phyloP scores from a whole-genome alignment of 1,140 invertebrate species.

The Leptestheria dahalacensis region DNA sequence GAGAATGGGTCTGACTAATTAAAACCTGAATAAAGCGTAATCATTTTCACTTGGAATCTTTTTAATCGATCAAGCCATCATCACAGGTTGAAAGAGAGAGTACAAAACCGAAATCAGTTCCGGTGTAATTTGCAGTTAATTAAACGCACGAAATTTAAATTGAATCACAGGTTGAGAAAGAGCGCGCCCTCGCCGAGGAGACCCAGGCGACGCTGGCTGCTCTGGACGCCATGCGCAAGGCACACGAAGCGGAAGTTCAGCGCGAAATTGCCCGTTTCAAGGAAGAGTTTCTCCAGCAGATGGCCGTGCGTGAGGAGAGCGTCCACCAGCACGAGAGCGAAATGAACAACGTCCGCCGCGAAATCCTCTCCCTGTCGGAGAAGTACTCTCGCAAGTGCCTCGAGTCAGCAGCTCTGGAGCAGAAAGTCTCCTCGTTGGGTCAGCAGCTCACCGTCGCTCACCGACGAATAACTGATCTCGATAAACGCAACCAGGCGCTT shows the following conservation, averaged over 20 bases:
- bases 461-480: slow-evolving; percentile 58
- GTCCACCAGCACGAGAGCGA: slow-evolving; percentile 43
- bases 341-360: slow-evolving; percentile 65
- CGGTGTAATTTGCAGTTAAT: no score
- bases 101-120: no score
- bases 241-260: slow-evolving; percentile 79
- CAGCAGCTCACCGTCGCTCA: slow-evolving; percentile 62
- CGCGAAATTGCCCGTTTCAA: slow-evolving; percentile 75
- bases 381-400: slow-evolving; percentile 84
- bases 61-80: no score
- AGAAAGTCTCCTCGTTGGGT: slow-evolving; percentile 57
- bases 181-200: slow-evolving; percentile 74
- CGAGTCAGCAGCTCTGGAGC: slow-evolving; percentile 69
- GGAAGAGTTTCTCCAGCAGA: slow-evolving; percentile 55
- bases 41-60: no score
- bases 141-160: no score
- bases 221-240: slow-evolving; percentile 80
- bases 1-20: no score
- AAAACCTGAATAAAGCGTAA: no score
- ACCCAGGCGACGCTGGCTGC: slow-evolving; percentile 53
- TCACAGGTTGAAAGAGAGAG: no score
- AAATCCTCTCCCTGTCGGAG: slow-evolving; percentile 72
- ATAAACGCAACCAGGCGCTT: slow-evolving; percentile 35
- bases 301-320: slow-evolving; percentile 37
- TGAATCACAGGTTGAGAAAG: slow-evolving; percentile 49